Conservation (phyloP, 2,113 vertebrate species). For the Erythrocebus patas region DNA sequence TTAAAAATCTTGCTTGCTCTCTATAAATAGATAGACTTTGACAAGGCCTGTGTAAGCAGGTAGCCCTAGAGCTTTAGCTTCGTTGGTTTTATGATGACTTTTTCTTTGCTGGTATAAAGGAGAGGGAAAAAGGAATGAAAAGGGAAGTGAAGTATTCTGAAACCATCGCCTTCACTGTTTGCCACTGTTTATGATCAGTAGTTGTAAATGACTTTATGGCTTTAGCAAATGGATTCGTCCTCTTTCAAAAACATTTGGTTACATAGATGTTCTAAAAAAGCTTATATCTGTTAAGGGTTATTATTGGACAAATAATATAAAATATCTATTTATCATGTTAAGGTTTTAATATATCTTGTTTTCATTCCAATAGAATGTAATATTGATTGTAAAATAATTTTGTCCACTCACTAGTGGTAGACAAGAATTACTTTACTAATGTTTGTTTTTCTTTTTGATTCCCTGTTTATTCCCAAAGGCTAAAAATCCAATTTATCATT, state of each 20-base stretch:
- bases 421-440: constrained; percentile 8
- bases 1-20: not conserved
- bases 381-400: constrained; percentile 58
- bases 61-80: not conserved
- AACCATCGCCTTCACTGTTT: not conserved
- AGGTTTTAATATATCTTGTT: not conserved
- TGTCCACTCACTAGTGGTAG: not conserved
- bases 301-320: not conserved
- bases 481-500: constrained; percentile 56
- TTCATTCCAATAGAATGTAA: constrained; percentile 15
- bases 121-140: not conserved
- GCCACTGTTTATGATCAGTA: not conserved
- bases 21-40: not conserved
- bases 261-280: not conserved
- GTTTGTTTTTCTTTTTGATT: constrained; percentile 19
- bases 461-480: not conserved
- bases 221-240: not conserved
- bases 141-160: not conserved
- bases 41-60: not conserved
- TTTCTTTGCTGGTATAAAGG: not conserved
- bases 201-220: not conserved
- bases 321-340: constrained; percentile 4
- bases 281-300: not conserved
- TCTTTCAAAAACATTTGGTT: not conserved
- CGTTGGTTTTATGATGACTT: not conserved